Conservation (phyloP, 2,113 vertebrate species). For the Channa maculata region DNA sequence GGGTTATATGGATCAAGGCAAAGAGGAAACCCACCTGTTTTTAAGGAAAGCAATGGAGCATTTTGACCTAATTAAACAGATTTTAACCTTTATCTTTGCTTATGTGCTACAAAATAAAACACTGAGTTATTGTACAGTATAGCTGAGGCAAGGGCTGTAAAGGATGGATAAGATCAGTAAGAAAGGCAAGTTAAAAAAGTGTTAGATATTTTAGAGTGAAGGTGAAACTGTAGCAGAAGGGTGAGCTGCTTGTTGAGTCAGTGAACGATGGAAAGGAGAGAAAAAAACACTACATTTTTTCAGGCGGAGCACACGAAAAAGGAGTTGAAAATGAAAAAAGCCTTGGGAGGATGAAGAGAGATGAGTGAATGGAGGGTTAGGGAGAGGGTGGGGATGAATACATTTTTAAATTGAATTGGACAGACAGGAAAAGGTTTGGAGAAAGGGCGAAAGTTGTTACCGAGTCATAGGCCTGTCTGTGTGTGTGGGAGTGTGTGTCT, state of each 20-base stretch:
- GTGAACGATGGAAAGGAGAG: conserved; percentile 36
- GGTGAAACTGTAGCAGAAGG: neutral
- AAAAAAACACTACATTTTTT: conserved; percentile 11
- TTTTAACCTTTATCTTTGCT: too few relatives aligned
- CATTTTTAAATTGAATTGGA: conserved; percentile 58
- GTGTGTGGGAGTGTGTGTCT: conserved; percentile 34
- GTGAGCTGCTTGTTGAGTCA: conserved; percentile 13
- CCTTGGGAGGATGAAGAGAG: conserved; percentile 45
- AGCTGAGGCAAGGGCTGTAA: too few relatives aligned
- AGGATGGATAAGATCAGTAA: neutral
- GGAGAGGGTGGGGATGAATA: conserved; percentile 36
- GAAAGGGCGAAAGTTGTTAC: conserved; percentile 55
- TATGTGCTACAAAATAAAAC: too few relatives aligned
- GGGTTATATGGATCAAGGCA: neutral
- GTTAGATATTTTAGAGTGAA: conserved; percentile 17
- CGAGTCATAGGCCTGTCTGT: conserved; percentile 41
- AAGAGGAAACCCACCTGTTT: neutral
- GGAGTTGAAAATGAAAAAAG: conserved; percentile 54
- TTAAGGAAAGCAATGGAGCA: too few relatives aligned
- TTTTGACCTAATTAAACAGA: too few relatives aligned
- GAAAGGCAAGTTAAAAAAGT: neutral
- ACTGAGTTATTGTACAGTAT: too few relatives aligned
- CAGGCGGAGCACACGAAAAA: conserved; percentile 10
- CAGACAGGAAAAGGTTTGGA: conserved; percentile 51
- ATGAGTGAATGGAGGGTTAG: conserved; percentile 34